Evolutionary conservation across 2,797 vertebrate genomes (phyloP).

Genomic region (Gila robusta): DNA sequence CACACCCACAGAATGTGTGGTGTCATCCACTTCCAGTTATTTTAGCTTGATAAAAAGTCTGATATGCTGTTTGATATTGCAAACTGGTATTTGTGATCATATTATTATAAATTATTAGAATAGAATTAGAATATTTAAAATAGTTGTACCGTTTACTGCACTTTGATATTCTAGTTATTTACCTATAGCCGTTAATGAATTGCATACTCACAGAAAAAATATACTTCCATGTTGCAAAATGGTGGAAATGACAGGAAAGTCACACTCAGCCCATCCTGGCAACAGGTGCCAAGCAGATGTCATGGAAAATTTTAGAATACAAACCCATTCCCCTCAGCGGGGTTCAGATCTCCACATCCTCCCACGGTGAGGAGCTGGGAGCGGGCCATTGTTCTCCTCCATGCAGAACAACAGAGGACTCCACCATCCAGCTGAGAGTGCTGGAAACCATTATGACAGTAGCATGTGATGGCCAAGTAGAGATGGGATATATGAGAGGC

Average conservation of each 20-base stretch:
- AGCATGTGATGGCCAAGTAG: conserved; percentile 22
- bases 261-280: background rate
- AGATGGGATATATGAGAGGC: background rate
- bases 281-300: conserved; percentile 56
- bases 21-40: too few species aligned
- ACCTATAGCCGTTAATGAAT: background rate
- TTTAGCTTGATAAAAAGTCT: too few species aligned
- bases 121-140: background rate
- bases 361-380: conserved; percentile 36
- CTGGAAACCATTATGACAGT: conserved; percentile 47
- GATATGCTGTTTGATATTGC: too few species aligned
- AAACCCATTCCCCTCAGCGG: conserved; percentile 17
- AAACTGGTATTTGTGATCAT: too few species aligned
- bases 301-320: conserved; percentile 32
- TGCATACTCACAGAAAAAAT: background rate
- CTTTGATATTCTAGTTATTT: background rate
- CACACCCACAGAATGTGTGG: too few species aligned
- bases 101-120: too few species aligned
- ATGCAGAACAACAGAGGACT: conserved; percentile 40
- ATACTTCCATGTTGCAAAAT: background rate
- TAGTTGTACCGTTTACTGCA: background rate
- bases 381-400: conserved; percentile 40
- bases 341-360: conserved; percentile 40
- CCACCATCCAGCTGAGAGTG: conserved; percentile 12
- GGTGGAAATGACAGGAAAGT: background rate